These are phyloP conservation scores for Drosophila acutilabella DNA, from an alignment of 2,888 invertebrate genomes.

Conservation along the genomic window DNA sequence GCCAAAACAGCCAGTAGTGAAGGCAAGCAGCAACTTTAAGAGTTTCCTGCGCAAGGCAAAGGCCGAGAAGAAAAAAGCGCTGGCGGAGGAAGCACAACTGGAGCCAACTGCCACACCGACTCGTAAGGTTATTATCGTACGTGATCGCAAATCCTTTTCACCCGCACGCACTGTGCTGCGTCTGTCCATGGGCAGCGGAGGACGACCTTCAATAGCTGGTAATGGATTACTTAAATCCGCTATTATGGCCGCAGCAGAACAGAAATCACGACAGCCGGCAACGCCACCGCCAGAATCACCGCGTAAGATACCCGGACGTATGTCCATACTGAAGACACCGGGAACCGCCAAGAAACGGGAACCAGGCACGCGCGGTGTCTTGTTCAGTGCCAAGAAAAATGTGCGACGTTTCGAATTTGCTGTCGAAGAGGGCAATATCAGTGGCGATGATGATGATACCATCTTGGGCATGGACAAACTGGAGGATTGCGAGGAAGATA, in stretches of 20 bases:
- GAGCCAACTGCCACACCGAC: slow-evolving; percentile 9
- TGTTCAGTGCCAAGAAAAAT: slow-evolving; percentile 79
- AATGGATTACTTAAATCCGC: slow-evolving; percentile 57
- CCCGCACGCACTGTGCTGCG: slow-evolving; percentile 62
- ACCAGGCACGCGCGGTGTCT: slow-evolving; percentile 62
- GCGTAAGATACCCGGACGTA: slow-evolving; percentile 36
- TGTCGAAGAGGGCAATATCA: slow-evolving; percentile 62
- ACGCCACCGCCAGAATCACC: slow-evolving; percentile 14
- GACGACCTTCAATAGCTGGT: slow-evolving; percentile 24
- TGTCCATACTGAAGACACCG: slow-evolving; percentile 83
- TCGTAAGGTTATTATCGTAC: slow-evolving; percentile 53
- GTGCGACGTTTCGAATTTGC: slow-evolving; percentile 78
- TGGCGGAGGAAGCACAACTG: not conserved
- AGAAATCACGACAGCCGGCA: slow-evolving; percentile 19
- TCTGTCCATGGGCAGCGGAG: slow-evolving; percentile 37
- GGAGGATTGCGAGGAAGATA: slow-evolving; percentile 63
- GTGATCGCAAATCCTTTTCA: slow-evolving; percentile 63
- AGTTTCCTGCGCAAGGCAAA: slow-evolving; percentile 20
- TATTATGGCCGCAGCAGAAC: slow-evolving; percentile 49
- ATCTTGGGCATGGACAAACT: slow-evolving; percentile 34
- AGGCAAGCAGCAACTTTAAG: slow-evolving; percentile 10
- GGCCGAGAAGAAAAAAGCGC: slow-evolving; percentile 7
- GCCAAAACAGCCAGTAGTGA: slow-evolving; percentile 62
- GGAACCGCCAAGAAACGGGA: slow-evolving; percentile 67
- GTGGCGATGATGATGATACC: slow-evolving; percentile 35